Evolutionary conservation across 2,888 invertebrate genomes (phyloP).

Genomic region (Beris chalybata): DNA sequence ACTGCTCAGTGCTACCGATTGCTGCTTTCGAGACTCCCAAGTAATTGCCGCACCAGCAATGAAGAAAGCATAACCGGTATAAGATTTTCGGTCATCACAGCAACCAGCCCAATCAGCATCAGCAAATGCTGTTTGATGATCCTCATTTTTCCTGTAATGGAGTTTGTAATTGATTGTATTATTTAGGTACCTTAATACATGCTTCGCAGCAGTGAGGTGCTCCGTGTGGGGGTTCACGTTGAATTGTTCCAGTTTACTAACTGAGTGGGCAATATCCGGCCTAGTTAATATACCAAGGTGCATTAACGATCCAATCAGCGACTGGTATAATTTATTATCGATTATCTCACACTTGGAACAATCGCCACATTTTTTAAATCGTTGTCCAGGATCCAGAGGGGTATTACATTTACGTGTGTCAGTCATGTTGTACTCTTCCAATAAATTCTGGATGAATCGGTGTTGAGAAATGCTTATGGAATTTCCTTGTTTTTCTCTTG

Average conservation of each 20-base stretch:
- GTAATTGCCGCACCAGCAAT: constrained; percentile 31
- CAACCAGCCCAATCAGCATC: constrained; percentile 41
- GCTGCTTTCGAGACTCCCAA: constrained; percentile 38
- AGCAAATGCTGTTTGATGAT: constrained; percentile 27
- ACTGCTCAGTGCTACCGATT: constrained; percentile 37
- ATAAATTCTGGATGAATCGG: background rate
- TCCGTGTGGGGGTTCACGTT: constrained; percentile 39
- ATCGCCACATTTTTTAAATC: constrained; percentile 23
- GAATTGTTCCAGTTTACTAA: constrained; percentile 38
- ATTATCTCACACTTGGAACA: constrained; percentile 18
- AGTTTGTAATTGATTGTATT: constrained; percentile 35
- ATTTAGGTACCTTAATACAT: constrained; percentile 36
- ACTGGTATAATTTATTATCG: constrained; percentile 37
- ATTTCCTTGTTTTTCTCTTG: background rate
- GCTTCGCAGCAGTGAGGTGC: constrained; percentile 37
- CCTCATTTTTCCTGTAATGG: constrained; percentile 15
- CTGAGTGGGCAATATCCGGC: constrained; percentile 40
- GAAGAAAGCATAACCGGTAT: constrained; percentile 35
- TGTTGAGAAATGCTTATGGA: background rate
- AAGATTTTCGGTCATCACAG: constrained; percentile 35
- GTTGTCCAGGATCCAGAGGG: constrained; percentile 35
- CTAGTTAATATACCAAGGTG: constrained; percentile 35
- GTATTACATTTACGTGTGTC: constrained; percentile 12
- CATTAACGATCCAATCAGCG: constrained; percentile 37
- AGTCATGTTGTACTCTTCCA: background rate